Evolutionary conservation across 2,888 invertebrate species (phyloP).

Genomic region (Kryphioiulus occultus): DNA sequence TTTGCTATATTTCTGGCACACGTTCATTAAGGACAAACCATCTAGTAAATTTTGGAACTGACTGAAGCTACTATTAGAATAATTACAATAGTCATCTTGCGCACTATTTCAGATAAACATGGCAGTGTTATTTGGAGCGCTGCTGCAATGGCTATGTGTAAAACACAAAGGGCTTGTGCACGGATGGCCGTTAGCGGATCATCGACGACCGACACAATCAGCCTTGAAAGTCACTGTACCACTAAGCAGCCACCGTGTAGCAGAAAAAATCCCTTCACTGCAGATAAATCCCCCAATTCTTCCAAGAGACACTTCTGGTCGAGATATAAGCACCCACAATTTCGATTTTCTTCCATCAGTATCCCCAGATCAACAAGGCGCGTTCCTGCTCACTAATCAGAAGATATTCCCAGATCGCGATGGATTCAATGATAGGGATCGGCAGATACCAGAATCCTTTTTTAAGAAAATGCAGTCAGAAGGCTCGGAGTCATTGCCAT

Average conservation of each 20-base stretch:
- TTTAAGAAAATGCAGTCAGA: neutral
- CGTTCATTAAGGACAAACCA: too few species aligned
- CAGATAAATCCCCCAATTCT: neutral
- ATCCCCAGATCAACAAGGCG: neutral
- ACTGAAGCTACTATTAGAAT: too few species aligned
- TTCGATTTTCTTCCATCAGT: neutral
- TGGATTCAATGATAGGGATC: neutral
- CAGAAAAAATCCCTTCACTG: neutral
- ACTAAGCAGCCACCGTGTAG: neutral
- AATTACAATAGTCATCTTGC: neutral
- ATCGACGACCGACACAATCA: neutral
- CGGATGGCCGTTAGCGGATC: neutral
- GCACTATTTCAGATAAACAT: neutral
- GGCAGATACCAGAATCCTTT: neutral
- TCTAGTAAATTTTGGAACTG: too few species aligned
- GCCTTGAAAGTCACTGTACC: neutral
- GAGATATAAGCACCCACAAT: neutral
- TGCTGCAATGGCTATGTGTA: neutral
- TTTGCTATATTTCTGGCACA: too few species aligned
- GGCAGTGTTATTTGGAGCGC: neutral
- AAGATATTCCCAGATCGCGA: neutral
- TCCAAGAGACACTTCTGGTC: neutral
- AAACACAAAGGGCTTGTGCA: neutral
- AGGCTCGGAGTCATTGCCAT: neutral
- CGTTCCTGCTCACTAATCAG: neutral